phyloP scores from a whole-genome alignment of 1,140 invertebrate genomes.

The Odontomachus brunneus region DNA sequence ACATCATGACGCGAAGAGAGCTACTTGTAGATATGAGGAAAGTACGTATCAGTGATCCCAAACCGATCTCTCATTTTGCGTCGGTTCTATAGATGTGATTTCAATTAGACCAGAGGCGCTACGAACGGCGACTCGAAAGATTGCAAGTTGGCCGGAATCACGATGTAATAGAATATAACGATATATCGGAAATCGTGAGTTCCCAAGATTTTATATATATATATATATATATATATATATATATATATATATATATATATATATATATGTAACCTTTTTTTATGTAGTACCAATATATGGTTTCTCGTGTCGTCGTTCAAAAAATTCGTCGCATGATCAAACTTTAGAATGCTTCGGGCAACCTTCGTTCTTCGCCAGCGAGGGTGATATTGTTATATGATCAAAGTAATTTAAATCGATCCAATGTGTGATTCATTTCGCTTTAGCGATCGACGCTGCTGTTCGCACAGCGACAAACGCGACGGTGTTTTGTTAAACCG shows the following conservation, averaged over 20 bases:
- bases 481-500: constrained; percentile 27
- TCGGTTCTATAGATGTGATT: constrained; percentile 48
- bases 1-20: neutral
- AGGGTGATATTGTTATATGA: constrained; percentile 53
- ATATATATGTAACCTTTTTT: constrained; percentile 54
- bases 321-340: constrained; percentile 43
- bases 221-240: too few species aligned
- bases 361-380: constrained; percentile 17
- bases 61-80: constrained; percentile 48
- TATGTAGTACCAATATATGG: constrained; percentile 41
- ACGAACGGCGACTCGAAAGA: constrained; percentile 36
- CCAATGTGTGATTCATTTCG: constrained; percentile 63
- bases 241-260: too few species aligned
- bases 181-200: constrained; percentile 19
- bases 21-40: constrained; percentile 39
- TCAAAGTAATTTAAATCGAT: constrained; percentile 55
- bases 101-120: constrained; percentile 5
- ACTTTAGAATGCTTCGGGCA: constrained; percentile 34
- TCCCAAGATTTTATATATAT: constrained; percentile 39
- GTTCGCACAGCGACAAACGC: constrained; percentile 46
- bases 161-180: constrained; percentile 11
- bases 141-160: neutral
- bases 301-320: constrained; percentile 58
- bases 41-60: constrained; percentile 38
- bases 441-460: constrained; percentile 57